A percentile compares a stretch with the other conserved stretches of the same genome.
phyloP scores from a whole-genome alignment of 1,140 invertebrate species.

The Kradibia gibbosae region DNA sequence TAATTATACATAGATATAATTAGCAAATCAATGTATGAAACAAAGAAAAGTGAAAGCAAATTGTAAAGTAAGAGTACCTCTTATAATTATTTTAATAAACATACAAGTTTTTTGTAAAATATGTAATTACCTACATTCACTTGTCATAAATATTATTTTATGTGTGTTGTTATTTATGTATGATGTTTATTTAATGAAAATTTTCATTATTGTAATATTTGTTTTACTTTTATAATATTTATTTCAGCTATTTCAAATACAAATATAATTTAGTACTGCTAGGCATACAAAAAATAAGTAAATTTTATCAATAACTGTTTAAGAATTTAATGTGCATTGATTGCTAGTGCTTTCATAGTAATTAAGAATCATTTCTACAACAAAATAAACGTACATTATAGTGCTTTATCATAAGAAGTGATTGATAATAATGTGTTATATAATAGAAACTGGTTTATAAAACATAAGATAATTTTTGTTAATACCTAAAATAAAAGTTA shows the following conservation, averaged over 20 bases:
- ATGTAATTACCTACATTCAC: too few relatives aligned
- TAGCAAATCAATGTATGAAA: too few relatives aligned
- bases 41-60: too few relatives aligned
- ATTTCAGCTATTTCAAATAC: slow-evolving; percentile 36
- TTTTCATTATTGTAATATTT: not conserved
- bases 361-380: slow-evolving; percentile 58
- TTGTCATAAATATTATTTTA: too few relatives aligned
- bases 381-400: slow-evolving; percentile 32
- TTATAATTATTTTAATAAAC: too few relatives aligned
- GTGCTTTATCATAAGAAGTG: slow-evolving; percentile 32
- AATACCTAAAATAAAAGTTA: slow-evolving; percentile 38
- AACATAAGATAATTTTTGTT: slow-evolving; percentile 43
- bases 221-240: slow-evolving; percentile 6
- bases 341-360: slow-evolving; percentile 66
- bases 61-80: too few relatives aligned
- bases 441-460: slow-evolving; percentile 11
- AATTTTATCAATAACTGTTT: slow-evolving; percentile 44
- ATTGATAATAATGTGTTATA: slow-evolving; percentile 37
- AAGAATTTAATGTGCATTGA: slow-evolving; percentile 66
- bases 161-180: too few relatives aligned
- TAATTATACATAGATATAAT: too few relatives aligned
- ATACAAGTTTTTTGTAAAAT: too few relatives aligned
- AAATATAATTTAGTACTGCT: slow-evolving; percentile 32
- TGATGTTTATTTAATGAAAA: too few relatives aligned
- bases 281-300: slow-evolving; percentile 35